A percentile compares a stretch with the other conserved stretches of the same genome.
These are phyloP conservation scores for Riparia riparia DNA, from an alignment of 2,113 vertebrate species.

Conservation along the genomic window DNA sequence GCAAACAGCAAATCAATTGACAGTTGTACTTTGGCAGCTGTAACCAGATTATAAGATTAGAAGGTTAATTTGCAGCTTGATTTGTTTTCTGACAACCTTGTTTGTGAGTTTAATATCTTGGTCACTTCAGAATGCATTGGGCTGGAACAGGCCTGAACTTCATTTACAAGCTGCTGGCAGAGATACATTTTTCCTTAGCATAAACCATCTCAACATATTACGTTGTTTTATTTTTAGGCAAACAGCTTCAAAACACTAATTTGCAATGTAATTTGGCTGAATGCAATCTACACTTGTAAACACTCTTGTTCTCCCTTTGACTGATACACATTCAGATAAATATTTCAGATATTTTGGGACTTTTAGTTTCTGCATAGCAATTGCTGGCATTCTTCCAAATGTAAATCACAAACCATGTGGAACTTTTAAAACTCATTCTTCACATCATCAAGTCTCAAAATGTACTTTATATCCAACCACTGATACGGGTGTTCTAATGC, in stretches of 20 bases:
- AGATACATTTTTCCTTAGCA: slow-evolving; percentile 18
- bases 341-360: background rate
- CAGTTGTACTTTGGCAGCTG: slow-evolving; percentile 9
- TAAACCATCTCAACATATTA: background rate
- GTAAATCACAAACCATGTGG: background rate
- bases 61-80: slow-evolving; percentile 50
- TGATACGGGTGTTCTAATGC: accelerated
- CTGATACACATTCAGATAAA: background rate
- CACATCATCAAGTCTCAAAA: background rate
- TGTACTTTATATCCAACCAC: background rate
- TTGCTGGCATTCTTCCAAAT: background rate
- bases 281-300: background rate
- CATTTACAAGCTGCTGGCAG: background rate
- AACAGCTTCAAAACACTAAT: slow-evolving; percentile 50
- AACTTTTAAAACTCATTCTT: background rate
- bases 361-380: background rate
- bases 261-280: slow-evolving; percentile 39
- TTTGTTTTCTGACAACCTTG: slow-evolving; percentile 57
- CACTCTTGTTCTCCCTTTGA: slow-evolving; percentile 25
- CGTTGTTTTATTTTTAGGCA: slow-evolving; percentile 35
- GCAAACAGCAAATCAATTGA: slow-evolving; percentile 30
- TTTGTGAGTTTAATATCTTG: slow-evolving; percentile 43
- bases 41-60: slow-evolving; percentile 43
- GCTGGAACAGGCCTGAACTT: slow-evolving; percentile 29
- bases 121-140: slow-evolving; percentile 40